Base-by-base conservation (phyloP, 2,797 vertebrate genomes). In the Poecilia wingei region DNA sequence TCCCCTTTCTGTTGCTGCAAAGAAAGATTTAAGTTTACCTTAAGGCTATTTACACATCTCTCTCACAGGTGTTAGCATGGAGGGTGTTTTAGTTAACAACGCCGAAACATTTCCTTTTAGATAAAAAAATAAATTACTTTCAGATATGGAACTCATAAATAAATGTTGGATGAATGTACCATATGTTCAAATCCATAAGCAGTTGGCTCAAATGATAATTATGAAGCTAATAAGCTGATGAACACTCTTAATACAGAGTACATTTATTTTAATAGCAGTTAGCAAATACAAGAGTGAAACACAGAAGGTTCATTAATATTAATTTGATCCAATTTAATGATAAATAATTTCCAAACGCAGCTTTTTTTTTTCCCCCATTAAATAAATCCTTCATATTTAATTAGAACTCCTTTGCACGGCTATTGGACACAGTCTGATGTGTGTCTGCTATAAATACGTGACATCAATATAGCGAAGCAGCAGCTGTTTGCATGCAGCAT, bases 401-500 rank as follows among this genome's bases (percentile, higher is more conserved):
- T 68, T 72, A 49, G 70, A 22, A 7, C 33, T 59, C 7, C 3
- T 12, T 53, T 77, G 51, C 55, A 33, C 71, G 72, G 51, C 59
- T 81, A 76, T 39, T 39, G 71, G 71, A 85, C 39, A 16, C 69
- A 78, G 51, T 61, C 77, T 85, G 79, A 87, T 81, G 80, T 84
- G 76, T 43, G 55, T 76, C 72, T 53, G 8, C 66, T 90, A 76
- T 80, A 85, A 86, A 85, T 85, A 86, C 47, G 79, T 78, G 75
- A 82, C 78, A 69, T 78, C 64, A 75, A 74, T 81, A 75, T 33
- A 79, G 64, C 45, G 49, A 28, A 55, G 59, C 81, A 36, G 14
- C 9, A 81, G 55, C 45, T 3, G 33, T 84, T 82, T 76, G 73
- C 72, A 80, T 64, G 49, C 76, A 41, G 70, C 61, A 80, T 82